A percentile compares a stretch with the other conserved stretches of the same genome.
Evolutionary conservation across 2,113 vertebrate genomes (phyloP).

Genomic region (Nycticorax nycticorax): DNA sequence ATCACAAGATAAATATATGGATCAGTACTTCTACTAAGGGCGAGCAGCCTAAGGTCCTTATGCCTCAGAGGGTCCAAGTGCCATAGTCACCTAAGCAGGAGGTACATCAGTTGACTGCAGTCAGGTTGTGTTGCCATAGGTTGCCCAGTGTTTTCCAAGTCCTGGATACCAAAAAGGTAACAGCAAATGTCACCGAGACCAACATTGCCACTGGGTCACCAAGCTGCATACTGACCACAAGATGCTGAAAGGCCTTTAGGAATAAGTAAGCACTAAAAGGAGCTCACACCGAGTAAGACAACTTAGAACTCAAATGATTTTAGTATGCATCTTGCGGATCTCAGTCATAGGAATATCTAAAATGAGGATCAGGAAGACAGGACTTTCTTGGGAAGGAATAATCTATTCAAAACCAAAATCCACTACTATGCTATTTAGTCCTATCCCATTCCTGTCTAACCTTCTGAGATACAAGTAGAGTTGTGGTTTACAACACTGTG

Average conservation of each 20-base stretch:
- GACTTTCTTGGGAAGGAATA: background rate
- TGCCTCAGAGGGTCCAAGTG: background rate
- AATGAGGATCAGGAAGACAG: background rate
- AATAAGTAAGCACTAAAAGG: background rate
- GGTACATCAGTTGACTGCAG: background rate
- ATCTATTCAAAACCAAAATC: background rate
- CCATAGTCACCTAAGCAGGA: background rate
- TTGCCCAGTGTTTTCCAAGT: background rate
- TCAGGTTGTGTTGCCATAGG: background rate
- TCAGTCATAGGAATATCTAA: background rate
- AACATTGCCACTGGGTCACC: background rate
- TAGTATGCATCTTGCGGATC: rapidly evolving
- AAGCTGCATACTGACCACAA: background rate
- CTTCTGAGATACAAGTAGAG: background rate
- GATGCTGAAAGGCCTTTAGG: background rate
- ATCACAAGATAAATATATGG: background rate
- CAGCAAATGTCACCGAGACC: background rate
- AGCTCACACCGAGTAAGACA: background rate
- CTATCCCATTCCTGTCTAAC: background rate
- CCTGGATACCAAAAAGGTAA: background rate
- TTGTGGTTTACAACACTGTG: background rate
- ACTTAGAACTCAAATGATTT: background rate
- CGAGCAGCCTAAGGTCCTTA: background rate
- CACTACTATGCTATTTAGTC: background rate
- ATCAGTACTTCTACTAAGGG: background rate